Base-by-base conservation (phyloP, 2,113 vertebrate species). In the Hyperopisus bebe region DNA sequence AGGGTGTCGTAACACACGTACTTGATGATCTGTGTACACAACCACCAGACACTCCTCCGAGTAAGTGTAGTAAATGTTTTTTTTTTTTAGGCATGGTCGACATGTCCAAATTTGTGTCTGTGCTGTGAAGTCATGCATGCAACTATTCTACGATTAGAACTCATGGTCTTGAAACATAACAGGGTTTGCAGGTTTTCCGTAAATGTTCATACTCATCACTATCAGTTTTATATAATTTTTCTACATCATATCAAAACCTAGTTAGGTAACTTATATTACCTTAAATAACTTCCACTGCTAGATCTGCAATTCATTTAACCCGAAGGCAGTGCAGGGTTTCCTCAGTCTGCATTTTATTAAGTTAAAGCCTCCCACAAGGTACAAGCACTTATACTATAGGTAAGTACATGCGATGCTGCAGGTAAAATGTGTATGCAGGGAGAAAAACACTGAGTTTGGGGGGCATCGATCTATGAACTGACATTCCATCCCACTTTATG, bases 1-100 rank as follows among this genome's bases (percentile, higher is more conserved):
- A 95, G 21, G 89, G 42, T 0, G 93, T 95, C 2, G 91, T 92
- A 88, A 92, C 92, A 7, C 92, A 91, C 42, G 93, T 97, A 90
- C 70, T 96, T 3, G 53, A 51, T 27, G 92, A 92, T n/a, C 90
- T 97, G 88, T 97, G 95, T 92, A 47, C 91, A 50, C 3, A 80
- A 62, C 44, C 1, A 0, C 1, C 0, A 0, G 2, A 15, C 89
- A 0, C 0, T 0, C 0, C 1, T 0, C 3, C 39, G 13, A 39
- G 88, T 89, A 39, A 89, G 88, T 74, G 0, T 35, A 48, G 31
- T 39, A 15, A 19, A 39, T 31, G 10, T 74, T n/a, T n/a, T 0
- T 62, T 66, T 10, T 27, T 15, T 31, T 74, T 1, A n/a, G 35
- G 35, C 31, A 39, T 17, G 15, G 10, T 11, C 17, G 19, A 19